These are phyloP conservation scores for Pristionchus mayeri DNA, from an alignment of 2,888 invertebrate genomes.

Conservation along the genomic window DNA sequence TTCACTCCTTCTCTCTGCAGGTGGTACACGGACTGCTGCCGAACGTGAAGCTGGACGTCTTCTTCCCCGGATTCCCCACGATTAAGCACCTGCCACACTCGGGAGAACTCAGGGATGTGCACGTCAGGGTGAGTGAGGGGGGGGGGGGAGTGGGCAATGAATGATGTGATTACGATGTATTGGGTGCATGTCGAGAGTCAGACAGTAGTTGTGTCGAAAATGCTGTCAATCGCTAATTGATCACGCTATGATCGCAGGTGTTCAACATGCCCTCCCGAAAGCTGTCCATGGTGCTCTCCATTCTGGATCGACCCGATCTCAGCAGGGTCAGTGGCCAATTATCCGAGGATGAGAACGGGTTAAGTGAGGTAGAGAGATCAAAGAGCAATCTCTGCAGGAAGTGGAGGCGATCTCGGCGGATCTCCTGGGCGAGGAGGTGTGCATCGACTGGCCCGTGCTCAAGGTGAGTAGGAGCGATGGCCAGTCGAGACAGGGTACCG, in stretches of 20 bases:
- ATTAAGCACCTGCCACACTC: conserved; percentile 87
- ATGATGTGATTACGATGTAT: not conserved
- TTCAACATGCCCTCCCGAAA: conserved; percentile 89
- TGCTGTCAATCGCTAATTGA: too few species aligned
- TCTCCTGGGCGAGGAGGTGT: conserved; percentile 85
- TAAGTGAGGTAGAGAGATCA: not conserved
- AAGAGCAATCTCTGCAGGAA: conserved; percentile 50
- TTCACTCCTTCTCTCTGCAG: not conserved
- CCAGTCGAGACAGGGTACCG: too few species aligned
- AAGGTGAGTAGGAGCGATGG: too few species aligned
- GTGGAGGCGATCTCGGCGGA: conserved; percentile 81
- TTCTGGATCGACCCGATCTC: conserved; percentile 32
- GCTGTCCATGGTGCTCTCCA: conserved; percentile 86
- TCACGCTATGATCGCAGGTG: too few species aligned
- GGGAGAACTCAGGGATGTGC: conserved; percentile 78
- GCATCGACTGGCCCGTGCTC: conserved; percentile 93
- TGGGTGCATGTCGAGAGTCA: not conserved
- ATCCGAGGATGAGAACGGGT: not conserved
- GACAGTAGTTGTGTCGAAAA: too few species aligned
- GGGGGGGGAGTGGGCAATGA: too few species aligned
- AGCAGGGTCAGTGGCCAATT: not conserved
- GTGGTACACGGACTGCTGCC: conserved; percentile 82
- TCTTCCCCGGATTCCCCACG: conserved; percentile 93
- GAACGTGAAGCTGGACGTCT: conserved; percentile 83
- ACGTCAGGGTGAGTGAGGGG: conserved; percentile 43